Conservation (phyloP, 2,113 vertebrate genomes). For the Corvus moneduloides region DNA sequence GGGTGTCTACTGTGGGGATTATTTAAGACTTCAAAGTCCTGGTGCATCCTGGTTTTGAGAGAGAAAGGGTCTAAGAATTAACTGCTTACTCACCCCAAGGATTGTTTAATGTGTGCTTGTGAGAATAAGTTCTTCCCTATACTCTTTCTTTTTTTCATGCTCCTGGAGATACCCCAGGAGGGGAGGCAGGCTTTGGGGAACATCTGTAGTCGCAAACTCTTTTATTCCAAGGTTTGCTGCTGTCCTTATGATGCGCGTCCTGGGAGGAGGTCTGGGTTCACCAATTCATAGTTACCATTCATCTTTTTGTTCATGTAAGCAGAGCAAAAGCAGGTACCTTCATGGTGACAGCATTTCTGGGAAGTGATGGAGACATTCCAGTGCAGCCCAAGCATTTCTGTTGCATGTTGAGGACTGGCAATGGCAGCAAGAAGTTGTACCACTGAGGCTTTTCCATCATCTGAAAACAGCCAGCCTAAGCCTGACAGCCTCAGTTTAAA, state of each 20-base stretch:
- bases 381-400: neutral
- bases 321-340: neutral
- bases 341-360: neutral
- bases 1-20: neutral
- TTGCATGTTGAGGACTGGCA: neutral
- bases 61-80: neutral
- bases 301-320: neutral
- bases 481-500: neutral
- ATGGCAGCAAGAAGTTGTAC: neutral
- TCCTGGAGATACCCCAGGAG: neutral
- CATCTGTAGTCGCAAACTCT: neutral
- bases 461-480: neutral
- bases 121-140: neutral
- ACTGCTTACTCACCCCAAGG: neutral
- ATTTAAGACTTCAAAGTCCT: constrained; percentile 39
- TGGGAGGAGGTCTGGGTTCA: neutral
- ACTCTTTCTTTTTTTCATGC: neutral
- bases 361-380: neutral
- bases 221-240: neutral
- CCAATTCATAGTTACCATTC: neutral
- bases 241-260: neutral
- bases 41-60: constrained; percentile 27
- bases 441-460: neutral
- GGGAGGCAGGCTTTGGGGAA: neutral
- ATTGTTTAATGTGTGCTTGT: neutral